A percentile compares a stretch with the other conserved stretches of the same genome.
phyloP scores from a whole-genome alignment of 2,797 vertebrate genomes.

The Clangula hyemalis region DNA sequence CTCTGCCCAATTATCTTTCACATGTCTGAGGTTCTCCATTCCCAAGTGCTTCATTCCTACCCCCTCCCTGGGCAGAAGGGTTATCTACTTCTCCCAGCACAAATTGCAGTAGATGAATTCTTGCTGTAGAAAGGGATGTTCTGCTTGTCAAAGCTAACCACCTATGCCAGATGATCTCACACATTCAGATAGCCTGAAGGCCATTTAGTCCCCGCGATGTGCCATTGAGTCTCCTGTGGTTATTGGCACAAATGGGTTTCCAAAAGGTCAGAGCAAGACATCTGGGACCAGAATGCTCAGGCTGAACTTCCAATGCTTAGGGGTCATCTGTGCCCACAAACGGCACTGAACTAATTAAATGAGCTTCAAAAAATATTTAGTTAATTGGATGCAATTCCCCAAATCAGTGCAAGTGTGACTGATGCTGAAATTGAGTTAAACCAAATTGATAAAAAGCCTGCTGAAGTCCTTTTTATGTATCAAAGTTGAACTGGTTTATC shows the following conservation, averaged over 20 bases:
- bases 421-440: constrained; percentile 42
- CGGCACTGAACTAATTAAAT: constrained; percentile 37
- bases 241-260: background rate
- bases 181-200: fast-evolving
- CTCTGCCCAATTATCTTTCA: background rate
- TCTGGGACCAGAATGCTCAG: background rate
- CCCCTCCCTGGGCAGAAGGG: background rate
- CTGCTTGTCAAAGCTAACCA: background rate
- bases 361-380: constrained; percentile 18
- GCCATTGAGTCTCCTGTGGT: background rate
- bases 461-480: background rate
- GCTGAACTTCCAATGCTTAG: background rate
- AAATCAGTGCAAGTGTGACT: background rate
- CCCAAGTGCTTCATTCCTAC: background rate
- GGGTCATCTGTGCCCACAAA: background rate
- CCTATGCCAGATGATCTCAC: background rate
- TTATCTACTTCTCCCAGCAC: background rate
- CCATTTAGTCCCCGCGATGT: background rate
- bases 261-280: background rate
- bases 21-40: background rate
- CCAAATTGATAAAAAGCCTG: constrained; percentile 26
- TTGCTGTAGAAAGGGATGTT: background rate
- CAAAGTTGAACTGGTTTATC: background rate
- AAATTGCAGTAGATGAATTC: background rate
- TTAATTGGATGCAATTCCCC: background rate